Evolutionary conservation across 2,797 vertebrate species (phyloP), one percentile per base, ranked within the genome.

Genomic region (Eidolon dupreanum): DNA sequence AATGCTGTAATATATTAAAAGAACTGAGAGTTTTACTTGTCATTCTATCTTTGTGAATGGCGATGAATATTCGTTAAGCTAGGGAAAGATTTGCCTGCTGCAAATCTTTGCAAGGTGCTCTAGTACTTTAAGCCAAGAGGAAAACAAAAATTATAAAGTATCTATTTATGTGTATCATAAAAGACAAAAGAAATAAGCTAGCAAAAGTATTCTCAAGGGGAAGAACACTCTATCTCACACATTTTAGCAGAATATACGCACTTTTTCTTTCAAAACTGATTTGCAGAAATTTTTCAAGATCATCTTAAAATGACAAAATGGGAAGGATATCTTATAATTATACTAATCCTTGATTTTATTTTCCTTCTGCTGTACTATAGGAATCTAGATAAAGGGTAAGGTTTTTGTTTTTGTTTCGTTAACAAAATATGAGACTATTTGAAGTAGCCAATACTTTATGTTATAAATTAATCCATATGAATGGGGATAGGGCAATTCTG

Each of bases 51-150:
- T 96, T 93, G 75, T 82, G 87, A 93, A 79, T 88, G 17, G 73
- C 8, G 8, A 90, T 96, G 94, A 96, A 97, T 97, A 97, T 96
- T 97, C 92, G 97, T 96, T 57, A 94, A 94, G 41, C 55, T 74
- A 51, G 26, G 41, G 77, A 90, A 92, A 90, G 70, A 87, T 46
- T 59, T 31, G 41, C 84, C 93, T 96, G 96, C 92, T 97, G 94
- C 85, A 75, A 65, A 89, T 95, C 87, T 97, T 93, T 93, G 66
- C 75, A 90, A 94, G 79, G 75, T 94, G 79, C 17, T 87, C 86
- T 71, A 86, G 71, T 86, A 38, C n/a, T 94, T 31, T 31, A 93
- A 94, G 86, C 71, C 43, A 94, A 92, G 85, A 90, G 57, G 79
- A 90, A 90, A 59, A 43, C 63, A 90, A 91, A 96, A 88, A 68